These are phyloP conservation scores for Battus philenor DNA, from an alignment of 1,140 invertebrate genomes.

Conservation along the genomic window DNA sequence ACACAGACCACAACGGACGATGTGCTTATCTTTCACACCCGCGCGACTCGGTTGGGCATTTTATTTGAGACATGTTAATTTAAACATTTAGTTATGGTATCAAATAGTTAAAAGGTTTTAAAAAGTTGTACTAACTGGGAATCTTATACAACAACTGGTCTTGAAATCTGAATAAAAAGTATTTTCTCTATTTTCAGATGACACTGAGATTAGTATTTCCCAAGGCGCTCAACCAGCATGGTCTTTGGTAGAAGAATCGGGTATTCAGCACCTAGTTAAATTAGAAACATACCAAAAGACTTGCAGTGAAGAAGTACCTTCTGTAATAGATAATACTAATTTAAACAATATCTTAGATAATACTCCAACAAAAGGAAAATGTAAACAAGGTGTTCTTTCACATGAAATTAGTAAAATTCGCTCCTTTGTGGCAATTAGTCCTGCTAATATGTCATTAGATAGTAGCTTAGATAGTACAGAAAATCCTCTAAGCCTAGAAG, in stretches of 20 bases:
- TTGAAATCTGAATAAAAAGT: background rate
- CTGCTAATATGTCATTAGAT: slow-evolving; percentile 64
- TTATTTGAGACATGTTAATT: background rate
- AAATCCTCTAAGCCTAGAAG: slow-evolving; percentile 50
- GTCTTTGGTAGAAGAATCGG: slow-evolving; percentile 49
- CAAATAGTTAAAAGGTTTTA: background rate
- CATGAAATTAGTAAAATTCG: slow-evolving; percentile 68
- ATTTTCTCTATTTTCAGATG: slow-evolving; percentile 31
- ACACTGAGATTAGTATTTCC: slow-evolving; percentile 33
- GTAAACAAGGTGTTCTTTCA: slow-evolving; percentile 35
- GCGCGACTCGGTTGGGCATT: background rate
- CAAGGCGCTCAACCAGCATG: slow-evolving; percentile 30
- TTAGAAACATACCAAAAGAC: slow-evolving; percentile 27
- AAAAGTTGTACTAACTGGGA: background rate
- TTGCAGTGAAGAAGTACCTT: slow-evolving; percentile 44
- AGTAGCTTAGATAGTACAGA: slow-evolving; percentile 60
- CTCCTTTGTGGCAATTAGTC: slow-evolving; percentile 31
- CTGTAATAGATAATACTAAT: slow-evolving; percentile 35
- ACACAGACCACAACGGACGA: no score
- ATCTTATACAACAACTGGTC: background rate
- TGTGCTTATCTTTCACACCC: no score
- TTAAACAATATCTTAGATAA: slow-evolving; percentile 42
- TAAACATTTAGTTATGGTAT: no score
- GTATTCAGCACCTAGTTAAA: slow-evolving; percentile 42
- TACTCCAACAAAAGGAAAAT: slow-evolving; percentile 59